A percentile compares a stretch with the other conserved stretches of the same genome.
Conservation (phyloP, 2,888 invertebrate species). For the Troides aeacus region DNA sequence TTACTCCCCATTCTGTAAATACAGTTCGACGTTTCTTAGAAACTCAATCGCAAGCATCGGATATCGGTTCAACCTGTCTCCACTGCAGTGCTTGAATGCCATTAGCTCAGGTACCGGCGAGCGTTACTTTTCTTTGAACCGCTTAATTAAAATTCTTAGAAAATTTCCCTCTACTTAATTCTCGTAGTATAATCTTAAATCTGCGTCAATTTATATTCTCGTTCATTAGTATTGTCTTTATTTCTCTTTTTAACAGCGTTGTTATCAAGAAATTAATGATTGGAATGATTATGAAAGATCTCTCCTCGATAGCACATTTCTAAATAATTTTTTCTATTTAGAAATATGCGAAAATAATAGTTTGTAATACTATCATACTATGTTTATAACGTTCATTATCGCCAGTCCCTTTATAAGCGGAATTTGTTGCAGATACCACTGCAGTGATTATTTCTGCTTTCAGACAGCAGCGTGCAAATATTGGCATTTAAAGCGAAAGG, state of each 20-base stretch:
- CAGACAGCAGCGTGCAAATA: too few species aligned
- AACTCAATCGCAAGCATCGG: slow-evolving; percentile 30
- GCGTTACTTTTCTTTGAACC: slow-evolving; percentile 23
- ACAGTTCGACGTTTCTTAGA: slow-evolving; percentile 31
- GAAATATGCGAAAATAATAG: too few species aligned
- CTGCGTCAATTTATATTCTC: not conserved
- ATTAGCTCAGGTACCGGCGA: slow-evolving; percentile 17
- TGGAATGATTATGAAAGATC: too few species aligned
- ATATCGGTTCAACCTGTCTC: slow-evolving; percentile 20
- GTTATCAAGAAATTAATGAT: not conserved
- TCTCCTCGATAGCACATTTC: too few species aligned
- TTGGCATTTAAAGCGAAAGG: too few species aligned
- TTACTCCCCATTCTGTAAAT: slow-evolving; percentile 34
- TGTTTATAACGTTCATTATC: too few species aligned
- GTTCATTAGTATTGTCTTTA: not conserved
- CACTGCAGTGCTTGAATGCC: slow-evolving; percentile 19
- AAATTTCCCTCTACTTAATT: slow-evolving; percentile 6
- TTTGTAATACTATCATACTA: too few species aligned
- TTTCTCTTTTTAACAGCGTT: not conserved
- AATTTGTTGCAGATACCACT: too few species aligned
- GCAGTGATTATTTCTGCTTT: too few species aligned
- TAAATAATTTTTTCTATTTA: too few species aligned
- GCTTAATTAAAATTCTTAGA: slow-evolving; percentile 19
- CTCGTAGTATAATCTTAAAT: slow-evolving; percentile 3
- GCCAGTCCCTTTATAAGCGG: too few species aligned